Conservation (phyloP, 2,113 vertebrate species). For the Passer montanus region DNA sequence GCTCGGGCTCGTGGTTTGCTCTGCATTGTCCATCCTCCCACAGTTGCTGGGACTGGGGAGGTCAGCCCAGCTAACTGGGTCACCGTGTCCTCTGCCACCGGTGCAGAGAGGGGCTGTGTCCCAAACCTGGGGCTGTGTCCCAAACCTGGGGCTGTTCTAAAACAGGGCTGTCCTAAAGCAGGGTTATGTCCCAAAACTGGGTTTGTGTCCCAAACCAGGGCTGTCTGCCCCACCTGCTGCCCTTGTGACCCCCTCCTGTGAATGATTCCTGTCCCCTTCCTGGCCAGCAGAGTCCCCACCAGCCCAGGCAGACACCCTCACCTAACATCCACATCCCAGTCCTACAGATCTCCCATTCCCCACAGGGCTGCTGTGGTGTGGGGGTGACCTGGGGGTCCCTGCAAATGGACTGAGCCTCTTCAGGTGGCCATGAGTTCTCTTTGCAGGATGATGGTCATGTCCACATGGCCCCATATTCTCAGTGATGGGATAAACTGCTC, state of each 20-base stretch:
- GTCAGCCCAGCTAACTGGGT: constrained; percentile 37
- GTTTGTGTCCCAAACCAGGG: not conserved
- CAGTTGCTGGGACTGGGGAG: not conserved
- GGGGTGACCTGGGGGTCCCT: not conserved
- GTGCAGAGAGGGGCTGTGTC: not conserved
- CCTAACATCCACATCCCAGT: not conserved
- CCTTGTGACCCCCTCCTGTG: fast-evolving
- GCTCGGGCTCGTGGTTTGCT: not conserved
- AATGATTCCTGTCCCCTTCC: not conserved
- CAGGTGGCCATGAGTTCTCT: not conserved
- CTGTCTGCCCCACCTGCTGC: not conserved
- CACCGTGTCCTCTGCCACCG: not conserved
- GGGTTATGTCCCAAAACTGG: not conserved
- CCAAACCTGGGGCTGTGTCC: too few species aligned
- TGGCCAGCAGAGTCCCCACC: not conserved
- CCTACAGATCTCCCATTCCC: not conserved
- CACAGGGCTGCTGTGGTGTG: fast-evolving
- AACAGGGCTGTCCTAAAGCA: too few species aligned
- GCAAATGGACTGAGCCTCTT: not conserved
- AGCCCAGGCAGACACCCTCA: not conserved
- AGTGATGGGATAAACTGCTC: not conserved
- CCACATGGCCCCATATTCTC: not conserved
- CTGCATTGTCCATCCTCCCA: not conserved
- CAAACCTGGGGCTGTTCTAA: not conserved
- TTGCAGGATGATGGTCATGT: not conserved